Evolutionary conservation across 2,888 invertebrate genomes (phyloP).

Genomic region (Eristalis pertinax): DNA sequence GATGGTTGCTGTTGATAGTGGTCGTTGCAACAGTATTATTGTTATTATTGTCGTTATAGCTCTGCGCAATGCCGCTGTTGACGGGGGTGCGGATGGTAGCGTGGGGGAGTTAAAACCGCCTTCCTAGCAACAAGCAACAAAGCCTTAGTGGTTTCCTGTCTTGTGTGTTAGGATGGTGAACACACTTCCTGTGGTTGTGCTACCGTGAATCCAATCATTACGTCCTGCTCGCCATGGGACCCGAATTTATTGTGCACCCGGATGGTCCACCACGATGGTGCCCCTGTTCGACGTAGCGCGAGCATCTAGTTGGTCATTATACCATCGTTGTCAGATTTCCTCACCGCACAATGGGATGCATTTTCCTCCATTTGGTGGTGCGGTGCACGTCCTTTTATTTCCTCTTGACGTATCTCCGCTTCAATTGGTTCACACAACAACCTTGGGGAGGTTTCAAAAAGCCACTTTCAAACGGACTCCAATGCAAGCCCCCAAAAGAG

Average conservation of each 20-base stretch:
- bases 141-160: not conserved
- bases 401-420: conserved; percentile 22
- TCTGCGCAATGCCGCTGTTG: not conserved
- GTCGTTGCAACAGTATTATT: conserved; percentile 58
- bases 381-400: not conserved
- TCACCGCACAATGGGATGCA: not conserved
- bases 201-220: conserved; percentile 62
- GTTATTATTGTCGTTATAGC: conserved; percentile 64
- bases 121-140: not conserved
- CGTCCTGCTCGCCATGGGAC: conserved; percentile 46
- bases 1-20: conserved; percentile 12
- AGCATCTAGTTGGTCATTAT: conserved; percentile 43
- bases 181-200: conserved; percentile 65
- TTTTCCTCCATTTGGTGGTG: not conserved
- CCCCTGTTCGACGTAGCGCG: not conserved
- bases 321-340: conserved; percentile 48
- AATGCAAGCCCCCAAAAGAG: not conserved
- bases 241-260: not conserved
- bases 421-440: conserved; percentile 31
- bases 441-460: conserved; percentile 18
- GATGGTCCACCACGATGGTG: conserved; percentile 26
- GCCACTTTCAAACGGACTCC: conserved; percentile 14
- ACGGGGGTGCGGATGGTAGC: not conserved
- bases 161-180: conserved; percentile 35
- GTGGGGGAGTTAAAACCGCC: not conserved